Percentiles rank a stretch among this genome's conserved stretches.
Evolutionary conservation across 1,140 invertebrate genomes (phyloP).

Genomic region (Acromyrmex echinatior): DNA sequence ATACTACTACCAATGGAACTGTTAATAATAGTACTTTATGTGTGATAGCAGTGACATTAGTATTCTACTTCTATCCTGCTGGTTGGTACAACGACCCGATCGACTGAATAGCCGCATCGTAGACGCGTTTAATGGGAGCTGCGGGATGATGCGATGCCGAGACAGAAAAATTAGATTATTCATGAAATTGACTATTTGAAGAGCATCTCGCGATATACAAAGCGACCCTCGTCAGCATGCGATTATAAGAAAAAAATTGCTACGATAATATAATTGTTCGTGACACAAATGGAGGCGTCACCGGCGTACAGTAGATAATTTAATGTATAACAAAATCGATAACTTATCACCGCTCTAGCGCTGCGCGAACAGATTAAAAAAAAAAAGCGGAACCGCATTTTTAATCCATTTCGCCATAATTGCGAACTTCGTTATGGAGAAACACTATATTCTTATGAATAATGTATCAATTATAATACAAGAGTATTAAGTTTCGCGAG

Average conservation of each 20-base stretch:
- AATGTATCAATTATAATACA: constrained; percentile 50
- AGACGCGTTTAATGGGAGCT: constrained; percentile 29
- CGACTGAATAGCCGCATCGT: constrained; percentile 34
- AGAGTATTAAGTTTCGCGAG: constrained; percentile 40
- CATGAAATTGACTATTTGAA: constrained; percentile 54
- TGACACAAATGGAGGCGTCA: constrained; percentile 47
- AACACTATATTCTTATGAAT: constrained; percentile 52
- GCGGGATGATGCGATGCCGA: constrained; percentile 28
- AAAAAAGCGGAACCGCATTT: constrained; percentile 36
- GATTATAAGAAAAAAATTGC: constrained; percentile 56
- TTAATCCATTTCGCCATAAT: constrained; percentile 54
- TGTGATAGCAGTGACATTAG: constrained; percentile 29
- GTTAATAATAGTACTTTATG: constrained; percentile 1
- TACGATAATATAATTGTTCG: constrained; percentile 39
- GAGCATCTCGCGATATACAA: constrained; percentile 45
- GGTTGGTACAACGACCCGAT: constrained; percentile 38
- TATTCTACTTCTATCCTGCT: constrained; percentile 16
- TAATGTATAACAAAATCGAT: constrained; percentile 43
- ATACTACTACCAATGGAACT: not conserved
- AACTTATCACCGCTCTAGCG: constrained; percentile 32
- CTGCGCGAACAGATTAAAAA: constrained; percentile 23
- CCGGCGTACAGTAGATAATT: constrained; percentile 17
- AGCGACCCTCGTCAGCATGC: constrained; percentile 48
- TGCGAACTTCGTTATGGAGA: constrained; percentile 37
- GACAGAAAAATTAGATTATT: constrained; percentile 56